phyloP scores from a whole-genome alignment of 2,113 vertebrate genomes.

The Ornithorhynchus anatinus region DNA sequence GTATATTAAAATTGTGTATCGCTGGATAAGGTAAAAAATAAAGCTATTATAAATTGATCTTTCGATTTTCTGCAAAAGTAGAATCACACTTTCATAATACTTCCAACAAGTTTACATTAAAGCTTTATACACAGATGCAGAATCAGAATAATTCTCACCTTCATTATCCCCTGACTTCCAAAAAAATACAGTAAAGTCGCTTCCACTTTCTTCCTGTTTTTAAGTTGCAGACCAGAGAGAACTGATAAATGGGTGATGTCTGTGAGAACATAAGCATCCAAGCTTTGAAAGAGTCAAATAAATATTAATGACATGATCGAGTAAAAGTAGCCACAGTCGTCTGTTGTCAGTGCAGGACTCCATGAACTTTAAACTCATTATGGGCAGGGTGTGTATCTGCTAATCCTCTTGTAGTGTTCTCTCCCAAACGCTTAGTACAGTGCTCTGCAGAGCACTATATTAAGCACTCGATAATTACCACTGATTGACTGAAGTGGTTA shows the following conservation, averaged over 20 bases:
- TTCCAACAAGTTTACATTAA: constrained; percentile 61
- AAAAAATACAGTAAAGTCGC: constrained; percentile 48
- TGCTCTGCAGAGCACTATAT: too few relatives aligned
- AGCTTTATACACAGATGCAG: constrained; percentile 64
- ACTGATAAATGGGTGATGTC: constrained; percentile 54
- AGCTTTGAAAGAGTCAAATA: constrained; percentile 40
- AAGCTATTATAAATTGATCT: constrained; percentile 70
- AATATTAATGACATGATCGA: constrained; percentile 34
- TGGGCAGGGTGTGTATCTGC: too few relatives aligned
- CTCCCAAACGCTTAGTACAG: too few relatives aligned
- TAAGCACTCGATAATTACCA: too few relatives aligned
- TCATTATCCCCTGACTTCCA: constrained; percentile 26
- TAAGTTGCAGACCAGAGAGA: constrained; percentile 49
- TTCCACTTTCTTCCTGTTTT: constrained; percentile 28
- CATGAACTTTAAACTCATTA: neutral
- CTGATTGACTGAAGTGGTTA: too few relatives aligned
- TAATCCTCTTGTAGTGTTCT: too few relatives aligned
- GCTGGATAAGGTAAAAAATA: constrained; percentile 68
- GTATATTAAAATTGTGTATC: constrained; percentile 53
- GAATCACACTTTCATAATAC: constrained; percentile 62
- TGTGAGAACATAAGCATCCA: constrained; percentile 43
- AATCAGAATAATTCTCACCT: constrained; percentile 19
- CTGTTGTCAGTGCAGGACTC: constrained; percentile 49
- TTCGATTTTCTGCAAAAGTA: constrained; percentile 72
- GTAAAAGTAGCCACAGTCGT: neutral